phyloP scores from a whole-genome alignment of 2,113 vertebrate genomes.

The Xenopus borealis region DNA sequence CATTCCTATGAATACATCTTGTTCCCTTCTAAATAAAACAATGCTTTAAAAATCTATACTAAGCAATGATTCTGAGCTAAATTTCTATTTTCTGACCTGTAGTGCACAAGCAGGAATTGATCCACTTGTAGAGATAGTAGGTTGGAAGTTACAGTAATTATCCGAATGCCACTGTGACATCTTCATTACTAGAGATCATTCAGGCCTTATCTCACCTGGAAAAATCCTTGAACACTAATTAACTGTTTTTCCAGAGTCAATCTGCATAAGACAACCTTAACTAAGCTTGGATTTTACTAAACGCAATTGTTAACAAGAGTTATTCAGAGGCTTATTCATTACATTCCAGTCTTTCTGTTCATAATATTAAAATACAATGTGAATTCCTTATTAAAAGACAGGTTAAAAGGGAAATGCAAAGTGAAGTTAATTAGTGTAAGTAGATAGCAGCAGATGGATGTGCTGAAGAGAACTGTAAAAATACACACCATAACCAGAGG shows the following conservation, averaged over 20 bases:
- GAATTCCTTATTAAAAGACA: background rate
- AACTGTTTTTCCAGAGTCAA: slow-evolving; percentile 32
- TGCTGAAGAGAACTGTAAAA: background rate
- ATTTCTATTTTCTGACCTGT: background rate
- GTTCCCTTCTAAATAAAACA: background rate
- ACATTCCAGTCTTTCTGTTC: background rate
- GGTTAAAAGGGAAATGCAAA: background rate
- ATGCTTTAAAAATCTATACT: background rate
- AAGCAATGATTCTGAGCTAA: background rate
- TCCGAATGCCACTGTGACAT: slow-evolving; percentile 31
- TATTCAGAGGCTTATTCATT: background rate
- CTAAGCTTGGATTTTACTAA: slow-evolving; percentile 1
- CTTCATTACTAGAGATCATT: slow-evolving; percentile 43
- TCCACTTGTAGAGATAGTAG: slow-evolving; percentile 13
- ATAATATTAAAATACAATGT: background rate
- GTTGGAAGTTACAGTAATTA: slow-evolving; percentile 22
- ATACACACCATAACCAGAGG: no score
- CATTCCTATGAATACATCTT: no score
- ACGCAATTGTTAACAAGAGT: slow-evolving; percentile 4
- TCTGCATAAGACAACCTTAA: slow-evolving; percentile 30
- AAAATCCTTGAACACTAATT: slow-evolving; percentile 43
- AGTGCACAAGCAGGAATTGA: slow-evolving; percentile 15
- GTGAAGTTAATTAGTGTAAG: background rate
- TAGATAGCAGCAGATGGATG: background rate
- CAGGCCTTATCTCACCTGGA: slow-evolving; percentile 38